A percentile compares a stretch with the other conserved stretches of the same genome.
These are phyloP conservation scores for Siniperca obscura DNA, from an alignment of 2,797 vertebrate genomes.

Conservation along the genomic window DNA sequence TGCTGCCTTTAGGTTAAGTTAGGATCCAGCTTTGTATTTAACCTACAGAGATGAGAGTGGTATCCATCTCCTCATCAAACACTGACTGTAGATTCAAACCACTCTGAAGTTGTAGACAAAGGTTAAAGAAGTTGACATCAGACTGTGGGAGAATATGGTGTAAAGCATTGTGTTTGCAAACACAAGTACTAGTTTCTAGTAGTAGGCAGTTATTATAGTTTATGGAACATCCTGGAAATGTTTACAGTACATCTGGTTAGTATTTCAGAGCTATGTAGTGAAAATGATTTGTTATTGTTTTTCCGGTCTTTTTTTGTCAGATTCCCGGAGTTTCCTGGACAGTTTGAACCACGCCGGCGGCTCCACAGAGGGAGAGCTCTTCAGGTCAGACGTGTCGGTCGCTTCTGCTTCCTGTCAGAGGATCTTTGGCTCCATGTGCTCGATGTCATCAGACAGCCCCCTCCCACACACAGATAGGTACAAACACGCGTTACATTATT, in stretches of 20 bases:
- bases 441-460: constrained; percentile 81
- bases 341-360: constrained; percentile 76
- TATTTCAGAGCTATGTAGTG: background rate
- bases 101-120: background rate
- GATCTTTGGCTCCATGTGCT: constrained; percentile 84
- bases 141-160: too few relatives aligned
- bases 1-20: too few relatives aligned
- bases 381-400: constrained; percentile 79
- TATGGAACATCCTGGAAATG: constrained; percentile 16
- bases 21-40: too few relatives aligned
- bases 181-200: background rate
- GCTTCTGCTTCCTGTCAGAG: constrained; percentile 82
- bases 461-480: constrained; percentile 87
- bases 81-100: too few relatives aligned
- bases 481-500: background rate
- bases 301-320: constrained; percentile 71
- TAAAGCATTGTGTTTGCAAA: constrained; percentile 4
- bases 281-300: background rate
- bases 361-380: constrained; percentile 85
- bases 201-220: constrained; percentile 10
- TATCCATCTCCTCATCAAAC: too few relatives aligned
- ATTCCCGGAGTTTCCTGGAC: constrained; percentile 86
- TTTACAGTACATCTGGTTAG: background rate
- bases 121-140: background rate
- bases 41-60: too few relatives aligned